phyloP scores from a whole-genome alignment of 2,113 vertebrate species.

The Ceyx melanurus region DNA sequence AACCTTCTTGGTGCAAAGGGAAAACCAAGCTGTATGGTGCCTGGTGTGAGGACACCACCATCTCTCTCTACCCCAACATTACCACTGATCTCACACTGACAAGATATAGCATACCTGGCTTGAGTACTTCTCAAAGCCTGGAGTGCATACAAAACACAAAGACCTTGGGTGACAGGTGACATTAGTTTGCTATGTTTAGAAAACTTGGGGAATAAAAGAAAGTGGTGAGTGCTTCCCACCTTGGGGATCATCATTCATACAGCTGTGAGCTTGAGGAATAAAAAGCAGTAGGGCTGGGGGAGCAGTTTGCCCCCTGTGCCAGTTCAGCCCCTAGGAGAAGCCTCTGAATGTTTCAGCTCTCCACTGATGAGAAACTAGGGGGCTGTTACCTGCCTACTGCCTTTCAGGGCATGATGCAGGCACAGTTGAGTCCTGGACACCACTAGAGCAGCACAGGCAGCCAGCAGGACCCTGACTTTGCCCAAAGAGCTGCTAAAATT shows the following conservation, averaged over 20 bases:
- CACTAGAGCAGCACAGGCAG: rapidly evolving
- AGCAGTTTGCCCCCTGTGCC: background rate
- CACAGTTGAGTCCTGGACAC: background rate
- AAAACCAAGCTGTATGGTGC: background rate
- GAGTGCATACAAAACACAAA: background rate
- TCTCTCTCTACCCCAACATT: background rate
- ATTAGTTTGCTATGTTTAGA: background rate
- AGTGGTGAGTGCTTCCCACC: background rate
- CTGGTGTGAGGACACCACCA: background rate
- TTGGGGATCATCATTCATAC: background rate
- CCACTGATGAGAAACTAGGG: background rate
- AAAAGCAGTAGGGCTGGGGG: background rate
- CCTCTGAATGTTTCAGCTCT: background rate
- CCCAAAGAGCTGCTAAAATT: background rate
- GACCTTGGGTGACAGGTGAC: background rate
- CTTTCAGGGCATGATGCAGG: background rate
- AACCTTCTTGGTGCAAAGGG: background rate
- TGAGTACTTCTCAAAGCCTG: background rate
- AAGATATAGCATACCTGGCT: rapidly evolving
- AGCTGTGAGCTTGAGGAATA: background rate
- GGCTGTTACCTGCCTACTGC: background rate
- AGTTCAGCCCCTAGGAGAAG: background rate
- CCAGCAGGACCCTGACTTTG: background rate
- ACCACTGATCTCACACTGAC: rapidly evolving
- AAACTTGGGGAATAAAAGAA: background rate